Evolutionary conservation across 2,797 vertebrate species (phyloP), one percentile per base, ranked within the genome.

Genomic region (Ctenopoma multispine): DNA sequence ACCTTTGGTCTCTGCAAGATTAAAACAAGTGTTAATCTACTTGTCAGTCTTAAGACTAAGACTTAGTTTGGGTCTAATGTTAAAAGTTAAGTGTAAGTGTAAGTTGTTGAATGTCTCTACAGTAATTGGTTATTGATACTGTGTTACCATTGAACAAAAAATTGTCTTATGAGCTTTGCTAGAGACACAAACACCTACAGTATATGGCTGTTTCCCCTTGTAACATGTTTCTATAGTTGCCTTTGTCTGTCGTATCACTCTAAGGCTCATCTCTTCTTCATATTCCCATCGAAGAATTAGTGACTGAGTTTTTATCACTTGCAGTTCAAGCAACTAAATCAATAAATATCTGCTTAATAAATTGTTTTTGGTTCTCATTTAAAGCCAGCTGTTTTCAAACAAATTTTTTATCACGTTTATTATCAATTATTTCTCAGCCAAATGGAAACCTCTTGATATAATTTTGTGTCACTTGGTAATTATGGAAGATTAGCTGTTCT

Each of bases 281-380:
- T 46, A 10, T 24, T 81, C 79, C 57, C 47, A n/a, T 43, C 68
- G 69, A 69, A 80, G 44, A 66, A 65, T 70, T 60, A 82, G 56
- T 76, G 80, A 75, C 55, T n/a, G 13, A 54, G 41, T 75, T 50
- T 70, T 79, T 57, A 73, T 77, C 57, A 47, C 44, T 51, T 48
- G 20, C 44, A 34, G 41, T 51, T 80, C 47, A 80, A 61, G 79
- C 41, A 14, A 36, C 55, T 60, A 29, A 69, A 59, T 4, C 18
- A 50, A 68, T 57, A 60, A 31, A 75, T 43, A 70, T 36, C 36
- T 47, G 17, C 43, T 29, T 15, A 64, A 18, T 31, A 10, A 14
- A 1, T 11, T 43, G 15, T 53, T 61, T 59, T 12, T 0, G 49
- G 18, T 12, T 49, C 14, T 63, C 24, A 4, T 59, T 34, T 53